Base-by-base conservation (phyloP, 2,797 vertebrate genomes). In the Muscicapa comitata region DNA sequence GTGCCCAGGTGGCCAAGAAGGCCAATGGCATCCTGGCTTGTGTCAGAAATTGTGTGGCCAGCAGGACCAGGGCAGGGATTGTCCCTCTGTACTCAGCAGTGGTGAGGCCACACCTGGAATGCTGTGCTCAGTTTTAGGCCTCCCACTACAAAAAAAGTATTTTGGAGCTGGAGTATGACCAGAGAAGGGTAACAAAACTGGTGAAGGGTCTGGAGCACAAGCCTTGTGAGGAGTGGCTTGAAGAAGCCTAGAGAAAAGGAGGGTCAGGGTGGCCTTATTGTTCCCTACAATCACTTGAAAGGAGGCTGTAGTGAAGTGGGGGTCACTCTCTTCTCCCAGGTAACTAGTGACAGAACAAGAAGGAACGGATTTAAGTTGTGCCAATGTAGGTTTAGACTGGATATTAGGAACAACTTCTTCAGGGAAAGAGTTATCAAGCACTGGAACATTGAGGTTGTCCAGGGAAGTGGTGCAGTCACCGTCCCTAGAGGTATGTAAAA, bases 241-340 rank as follows among this genome's bases (percentile, higher is more conserved):
- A 53, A 31, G 15, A 31, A 35, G 3, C 5, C 43, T 33, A 33
- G 31, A 68, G 35, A 31, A 86, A 23, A 35, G 10, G 18, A 73
- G 20, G 3, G 1, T 63, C 4, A 58, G 20, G 5, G 3, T 38
- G 28, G 48, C 6, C 24, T 58, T 8, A 29, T 43, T 0, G 0
- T 10, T 76, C 8, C 17, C 57, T 40, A 21, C 3, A 45, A 3
- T 11, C 37, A 11, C 33, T 13, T n/a, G 33, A 83, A 78, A 63
- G 23, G 14, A 37, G 11, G 4, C 5, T 63, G 28, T 20, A 47
- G 42, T 0, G 10, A 68, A 3, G 11, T 13, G 12, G 3, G 7
- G 3, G 1, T 77, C 14, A 7, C 4, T 19, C 19, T 72, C 14
- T 76, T 62, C 43, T 77, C 31, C 6, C 38, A 31, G 8, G 9